These are phyloP conservation scores for Schrankia costaestrigalis DNA, from an alignment of 2,888 invertebrate species.

Conservation along the genomic window DNA sequence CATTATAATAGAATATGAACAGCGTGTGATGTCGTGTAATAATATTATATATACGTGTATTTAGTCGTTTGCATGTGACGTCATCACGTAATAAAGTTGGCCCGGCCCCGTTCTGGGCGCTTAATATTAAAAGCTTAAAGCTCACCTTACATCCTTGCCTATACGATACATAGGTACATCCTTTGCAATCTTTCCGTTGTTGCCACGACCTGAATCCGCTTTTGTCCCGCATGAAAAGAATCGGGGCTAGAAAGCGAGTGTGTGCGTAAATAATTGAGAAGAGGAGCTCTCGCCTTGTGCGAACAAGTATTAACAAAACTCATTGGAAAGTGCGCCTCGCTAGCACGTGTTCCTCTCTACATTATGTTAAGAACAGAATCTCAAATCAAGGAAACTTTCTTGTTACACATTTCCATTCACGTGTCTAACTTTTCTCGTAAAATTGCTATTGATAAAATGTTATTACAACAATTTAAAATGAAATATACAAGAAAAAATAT, in stretches of 20 bases:
- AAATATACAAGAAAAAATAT: conserved; percentile 5
- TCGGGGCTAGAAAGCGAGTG: conserved; percentile 64
- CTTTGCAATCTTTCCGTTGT: conserved; percentile 75
- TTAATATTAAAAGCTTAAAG: conserved; percentile 72
- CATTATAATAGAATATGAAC: conserved; percentile 14
- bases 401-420: conserved; percentile 16
- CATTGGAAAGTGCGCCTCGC: conserved; percentile 46
- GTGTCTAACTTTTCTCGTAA: conserved; percentile 12
- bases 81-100: conserved; percentile 57
- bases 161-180: conserved; percentile 43
- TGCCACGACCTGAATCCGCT: conserved; percentile 69
- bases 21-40: conserved; percentile 6
- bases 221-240: conserved; percentile 75
- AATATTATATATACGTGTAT: conserved; percentile 26
- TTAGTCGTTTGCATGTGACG: conserved; percentile 48
- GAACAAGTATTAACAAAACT: conserved; percentile 63
- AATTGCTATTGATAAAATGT: neutral
- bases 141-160: conserved; percentile 51
- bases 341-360: conserved; percentile 22
- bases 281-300: conserved; percentile 51
- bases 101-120: conserved; percentile 43
- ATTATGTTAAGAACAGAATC: conserved; percentile 25
- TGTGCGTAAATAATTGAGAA: conserved; percentile 75
- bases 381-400: conserved; percentile 21
- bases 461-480: conserved; percentile 1